Evolutionary conservation across 1,140 invertebrate genomes (phyloP), one percentile per base, ranked within the genome.

Genomic region (Papilio polyxenes): DNA sequence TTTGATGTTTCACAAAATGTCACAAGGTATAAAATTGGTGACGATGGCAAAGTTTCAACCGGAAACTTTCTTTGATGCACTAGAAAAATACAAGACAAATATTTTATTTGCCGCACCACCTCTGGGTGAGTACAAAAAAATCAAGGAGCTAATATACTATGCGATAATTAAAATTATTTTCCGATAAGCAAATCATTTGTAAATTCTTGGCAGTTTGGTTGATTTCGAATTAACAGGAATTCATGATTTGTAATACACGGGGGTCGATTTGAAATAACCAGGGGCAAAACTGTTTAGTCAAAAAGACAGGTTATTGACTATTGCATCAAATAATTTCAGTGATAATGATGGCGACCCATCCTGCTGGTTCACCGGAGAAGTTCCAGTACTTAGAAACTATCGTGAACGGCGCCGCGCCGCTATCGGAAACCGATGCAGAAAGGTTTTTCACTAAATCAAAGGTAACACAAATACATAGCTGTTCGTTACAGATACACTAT

Each of bases 11-110:
- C 91, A 95, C 77, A 95, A 95, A 83, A 88, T 98, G 79, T 85
- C 93, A 0, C 83, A 92, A 8, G 98, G 98, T 0, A 89, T 91
- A 1, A 96, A 97, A 87, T 76, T 97, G 37, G 93, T 98, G 3
- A 96, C 97, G 0, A 77, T 98, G 69, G 95, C 97, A 0, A 96
- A 96, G 90, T 98, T 98, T 84, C 95, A 95, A 48, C 96, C 97
- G 0, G 96, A 97, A 2, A 86, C 88, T 10, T 97, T 95, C 76
- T 85, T 97, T 3, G 89, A 95, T 0, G 84, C 95, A 2, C 85
- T 97, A 37, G 90, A 94, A 65, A 95, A 96, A 9, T 91, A 96
- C 65, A 95, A 95, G 90, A 95, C 94, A 6, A 95, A 95, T 83
- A 80, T 95, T 7, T 82, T 97, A 31, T 95, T 95, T 76, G 81